Percentiles rank a stretch among this genome's conserved stretches.
Evolutionary conservation across 2,888 invertebrate species (phyloP).

Genomic region (Drosophila quinaria): DNA sequence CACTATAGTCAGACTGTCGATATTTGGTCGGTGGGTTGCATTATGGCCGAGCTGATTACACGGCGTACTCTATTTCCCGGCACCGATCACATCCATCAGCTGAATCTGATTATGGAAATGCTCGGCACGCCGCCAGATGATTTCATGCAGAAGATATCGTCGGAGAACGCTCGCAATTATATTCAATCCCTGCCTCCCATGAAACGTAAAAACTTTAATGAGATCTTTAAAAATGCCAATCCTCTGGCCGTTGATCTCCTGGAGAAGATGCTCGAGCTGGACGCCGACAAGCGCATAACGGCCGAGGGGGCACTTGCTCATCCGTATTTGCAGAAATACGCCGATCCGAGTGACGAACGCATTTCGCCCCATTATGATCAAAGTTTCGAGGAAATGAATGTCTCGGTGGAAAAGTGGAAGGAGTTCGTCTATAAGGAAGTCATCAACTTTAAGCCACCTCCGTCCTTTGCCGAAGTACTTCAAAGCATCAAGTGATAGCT

Average conservation of each 20-base stretch:
- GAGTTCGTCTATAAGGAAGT: slow-evolving; percentile 92
- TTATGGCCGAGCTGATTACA: slow-evolving; percentile 98
- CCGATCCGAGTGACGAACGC: slow-evolving; percentile 98
- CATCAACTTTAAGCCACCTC: slow-evolving; percentile 91
- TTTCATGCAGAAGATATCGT: slow-evolving; percentile 98
- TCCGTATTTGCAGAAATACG: slow-evolving; percentile 93
- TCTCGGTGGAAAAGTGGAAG: slow-evolving; percentile 96
- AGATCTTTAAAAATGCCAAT: slow-evolving; percentile 96
- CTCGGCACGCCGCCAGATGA: slow-evolving; percentile 97
- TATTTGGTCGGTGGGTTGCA: slow-evolving; percentile 99
- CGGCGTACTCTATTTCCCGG: slow-evolving; percentile 98
- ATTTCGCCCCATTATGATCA: slow-evolving; percentile 96
- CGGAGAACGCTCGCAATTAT: slow-evolving; percentile 98
- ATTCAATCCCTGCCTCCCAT: slow-evolving; percentile 95
- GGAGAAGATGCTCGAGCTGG: slow-evolving; percentile 97
- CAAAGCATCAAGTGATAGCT: slow-evolving; percentile 45
- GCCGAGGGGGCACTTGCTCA: slow-evolving; percentile 87
- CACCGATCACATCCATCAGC: slow-evolving; percentile 99
- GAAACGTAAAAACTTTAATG: slow-evolving; percentile 94
- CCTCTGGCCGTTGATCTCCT: slow-evolving; percentile 96
- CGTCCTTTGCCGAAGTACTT: slow-evolving; percentile 70
- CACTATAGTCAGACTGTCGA: slow-evolving; percentile 99
- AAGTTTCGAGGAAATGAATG: slow-evolving; percentile 97
- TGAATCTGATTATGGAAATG: slow-evolving; percentile 98
- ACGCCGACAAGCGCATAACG: slow-evolving; percentile 95